Percentiles rank a stretch among this genome's conserved stretches.
Evolutionary conservation across 2,888 invertebrate species (phyloP).

Genomic region (Folsomia candida): DNA sequence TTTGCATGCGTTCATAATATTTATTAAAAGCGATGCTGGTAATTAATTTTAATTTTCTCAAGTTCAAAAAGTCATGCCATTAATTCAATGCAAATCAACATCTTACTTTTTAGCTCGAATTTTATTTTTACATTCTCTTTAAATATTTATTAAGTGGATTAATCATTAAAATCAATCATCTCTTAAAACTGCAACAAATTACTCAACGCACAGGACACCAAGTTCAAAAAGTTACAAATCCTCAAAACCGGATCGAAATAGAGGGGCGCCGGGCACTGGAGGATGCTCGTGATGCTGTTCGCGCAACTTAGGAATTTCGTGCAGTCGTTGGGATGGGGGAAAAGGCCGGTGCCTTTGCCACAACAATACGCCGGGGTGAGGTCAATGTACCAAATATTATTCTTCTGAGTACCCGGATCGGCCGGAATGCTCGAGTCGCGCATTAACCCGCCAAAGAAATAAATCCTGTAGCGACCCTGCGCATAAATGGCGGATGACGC

Average conservation of each 20-base stretch:
- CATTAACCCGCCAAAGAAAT: background rate
- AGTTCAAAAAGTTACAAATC: background rate
- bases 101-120: too few relatives aligned
- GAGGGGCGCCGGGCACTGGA: background rate
- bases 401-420: background rate
- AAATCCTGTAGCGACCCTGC: background rate
- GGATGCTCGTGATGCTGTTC: background rate
- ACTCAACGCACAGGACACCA: background rate
- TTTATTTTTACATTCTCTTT: too few relatives aligned
- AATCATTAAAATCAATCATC: too few relatives aligned
- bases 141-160: too few relatives aligned
- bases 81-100: too few relatives aligned
- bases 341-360: background rate
- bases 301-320: background rate
- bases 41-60: too few relatives aligned
- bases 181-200: too few relatives aligned
- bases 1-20: too few relatives aligned
- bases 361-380: background rate
- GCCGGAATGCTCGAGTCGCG: background rate
- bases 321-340: constrained; percentile 1
- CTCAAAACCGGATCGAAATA: background rate
- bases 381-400: constrained; percentile 1
- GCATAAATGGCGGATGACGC: background rate
- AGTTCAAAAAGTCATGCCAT: too few relatives aligned
- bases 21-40: too few relatives aligned